A percentile compares a stretch with the other conserved stretches of the same genome.
phyloP scores from a whole-genome alignment of 2,797 vertebrate species.

The Chelon labrosus region DNA sequence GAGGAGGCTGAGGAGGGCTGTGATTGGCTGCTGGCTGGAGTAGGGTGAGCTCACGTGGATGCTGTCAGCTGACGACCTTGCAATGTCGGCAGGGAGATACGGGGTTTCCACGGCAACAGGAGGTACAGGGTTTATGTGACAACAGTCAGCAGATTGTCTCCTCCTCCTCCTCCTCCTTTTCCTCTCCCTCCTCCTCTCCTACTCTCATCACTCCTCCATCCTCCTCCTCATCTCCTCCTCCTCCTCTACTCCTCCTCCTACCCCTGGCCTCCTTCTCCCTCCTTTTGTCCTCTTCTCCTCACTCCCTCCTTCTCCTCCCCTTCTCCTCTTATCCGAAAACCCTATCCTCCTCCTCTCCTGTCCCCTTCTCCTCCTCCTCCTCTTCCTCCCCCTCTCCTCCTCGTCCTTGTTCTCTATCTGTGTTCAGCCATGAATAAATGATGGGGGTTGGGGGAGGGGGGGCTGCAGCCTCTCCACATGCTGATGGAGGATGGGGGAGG shows the following conservation, averaged over 20 bases:
- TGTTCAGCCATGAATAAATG: conserved; percentile 52
- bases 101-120: neutral
- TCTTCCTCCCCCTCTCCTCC: neutral
- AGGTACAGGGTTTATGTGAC: no score
- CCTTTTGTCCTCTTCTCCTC: no score
- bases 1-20: conserved; percentile 22
- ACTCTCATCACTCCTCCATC: neutral
- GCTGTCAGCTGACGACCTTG: conserved; percentile 7
- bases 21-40: conserved; percentile 57
- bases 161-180: neutral
- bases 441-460: conserved; percentile 1
- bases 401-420: conserved; percentile 11
- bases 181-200: neutral
- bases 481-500: conserved; percentile 42
- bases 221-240: neutral
- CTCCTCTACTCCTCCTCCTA: neutral
- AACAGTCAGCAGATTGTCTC: no score
- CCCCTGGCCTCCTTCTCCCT: no score
- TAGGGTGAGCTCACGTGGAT: conserved; percentile 49
- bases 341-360: no score
- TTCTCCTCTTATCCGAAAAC: no score
- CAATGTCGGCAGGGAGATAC: neutral
- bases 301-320: no score
- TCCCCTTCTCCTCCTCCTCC: neutral
- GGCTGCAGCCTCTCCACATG: conserved; percentile 30